Base-by-base conservation (phyloP, 2,797 vertebrate genomes). In the Agapornis canus region DNA sequence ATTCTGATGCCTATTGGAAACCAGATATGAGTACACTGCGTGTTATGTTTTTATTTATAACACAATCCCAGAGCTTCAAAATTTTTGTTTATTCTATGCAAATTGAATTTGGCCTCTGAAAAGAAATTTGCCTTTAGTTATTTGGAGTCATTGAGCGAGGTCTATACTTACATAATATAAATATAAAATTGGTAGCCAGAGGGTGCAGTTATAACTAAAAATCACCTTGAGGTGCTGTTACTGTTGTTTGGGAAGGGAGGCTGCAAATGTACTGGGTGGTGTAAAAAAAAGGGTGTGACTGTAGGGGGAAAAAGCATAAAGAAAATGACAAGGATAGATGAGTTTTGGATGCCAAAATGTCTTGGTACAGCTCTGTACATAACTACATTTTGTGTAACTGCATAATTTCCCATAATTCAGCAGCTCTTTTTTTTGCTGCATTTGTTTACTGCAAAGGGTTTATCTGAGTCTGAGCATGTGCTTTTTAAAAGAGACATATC, bases 381-480 rank as follows among this genome's bases (percentile, higher is more conserved):
- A 61, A 69, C 25, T 47, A 22, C 6, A 40, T 48, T 68, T 60
- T 47, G 4, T 77, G 37, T 57, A 80, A 59, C 12, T 19, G 23
- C 16, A 47, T 31, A 26, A 31, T 78, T 47, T 61, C 45, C 29
- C 20, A 31, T 51, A 66, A 32, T 31, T 71, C 52, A 71, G 16
- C 17, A 71, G 48, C 11, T 73, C 23, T 57, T 66, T 78, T 59
- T 6, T 78, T 89, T 69, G 40, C 56, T 63, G n/a, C 11, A 29
- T 16, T 39, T 1, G 1, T 75, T 79, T 56, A 57, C 54, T 65
- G n/a, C 26, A 69, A n/a, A 6, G 6, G 0, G 63, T 81, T 61
- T 61, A 49, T 35, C 15, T 0, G 0, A 75, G 12, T 54, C 66
- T 2, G 4, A 20, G 18, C 9, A 16, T 18, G 32, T 3, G 3